phyloP scores from a whole-genome alignment of 2,797 vertebrate genomes.

The Carduelis carduelis region DNA sequence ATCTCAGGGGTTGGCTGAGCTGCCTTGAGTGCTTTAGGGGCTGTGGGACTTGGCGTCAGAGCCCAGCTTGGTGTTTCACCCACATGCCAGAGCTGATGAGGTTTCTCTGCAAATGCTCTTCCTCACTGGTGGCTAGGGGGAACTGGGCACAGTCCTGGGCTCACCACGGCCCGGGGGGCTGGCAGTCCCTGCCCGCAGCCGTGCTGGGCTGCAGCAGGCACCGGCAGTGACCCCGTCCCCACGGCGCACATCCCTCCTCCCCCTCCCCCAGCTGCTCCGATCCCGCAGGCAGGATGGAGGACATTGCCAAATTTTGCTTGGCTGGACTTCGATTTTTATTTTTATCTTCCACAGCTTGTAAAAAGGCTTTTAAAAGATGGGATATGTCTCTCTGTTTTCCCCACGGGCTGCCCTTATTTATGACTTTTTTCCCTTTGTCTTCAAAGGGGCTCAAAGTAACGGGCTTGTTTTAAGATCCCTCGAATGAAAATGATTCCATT shows the following conservation, averaged over 20 bases:
- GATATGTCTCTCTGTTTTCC: not conserved
- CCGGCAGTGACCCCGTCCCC: not conserved
- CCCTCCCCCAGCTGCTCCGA: not conserved
- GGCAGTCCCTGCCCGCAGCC: not conserved
- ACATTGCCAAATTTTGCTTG: not conserved
- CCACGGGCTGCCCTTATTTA: not conserved
- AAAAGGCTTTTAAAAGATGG: constrained; percentile 14
- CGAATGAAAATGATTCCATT: not conserved
- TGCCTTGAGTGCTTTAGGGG: not conserved
- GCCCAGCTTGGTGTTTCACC: not conserved
- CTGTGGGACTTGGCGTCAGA: not conserved
- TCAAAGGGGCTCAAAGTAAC: not conserved
- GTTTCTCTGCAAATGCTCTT: accelerated
- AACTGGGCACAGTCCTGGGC: not conserved
- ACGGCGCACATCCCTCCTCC: not conserved
- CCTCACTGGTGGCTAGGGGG: not conserved
- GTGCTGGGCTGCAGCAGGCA: accelerated
- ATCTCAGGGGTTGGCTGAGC: not conserved
- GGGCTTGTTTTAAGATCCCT: not conserved
- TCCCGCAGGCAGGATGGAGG: not conserved
- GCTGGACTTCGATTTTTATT: not conserved
- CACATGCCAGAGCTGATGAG: accelerated
- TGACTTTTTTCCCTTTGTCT: not conserved
- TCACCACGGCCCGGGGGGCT: accelerated
- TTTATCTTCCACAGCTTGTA: constrained; percentile 9